Conservation (phyloP, 23 tunicate genomes). For the Oikopleura albicans region DNA sequence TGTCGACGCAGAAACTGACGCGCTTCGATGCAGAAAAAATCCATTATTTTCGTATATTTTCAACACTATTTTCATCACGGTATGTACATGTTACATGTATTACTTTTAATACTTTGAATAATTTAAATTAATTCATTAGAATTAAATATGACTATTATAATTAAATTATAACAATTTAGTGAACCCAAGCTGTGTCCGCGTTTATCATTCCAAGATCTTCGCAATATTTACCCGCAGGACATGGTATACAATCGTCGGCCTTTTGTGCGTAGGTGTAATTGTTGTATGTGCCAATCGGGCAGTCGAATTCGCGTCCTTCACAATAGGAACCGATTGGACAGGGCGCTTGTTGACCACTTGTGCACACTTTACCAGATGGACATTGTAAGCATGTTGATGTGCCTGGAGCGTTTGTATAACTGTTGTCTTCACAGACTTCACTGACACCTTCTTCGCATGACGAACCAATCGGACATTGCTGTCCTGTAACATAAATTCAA, state of each 20-base stretch:
- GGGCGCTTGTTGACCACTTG: constrained; percentile 24
- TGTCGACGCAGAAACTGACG: too few relatives aligned
- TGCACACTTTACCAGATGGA: constrained; percentile 41
- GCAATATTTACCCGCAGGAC: constrained; percentile 59
- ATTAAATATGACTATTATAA: too few relatives aligned
- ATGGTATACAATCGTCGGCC: constrained; percentile 26
- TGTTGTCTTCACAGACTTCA: not conserved
- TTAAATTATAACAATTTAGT: too few relatives aligned
- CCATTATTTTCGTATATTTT: too few relatives aligned
- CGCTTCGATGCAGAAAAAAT: too few relatives aligned
- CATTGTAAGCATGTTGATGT: constrained; percentile 25
- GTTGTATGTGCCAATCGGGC: constrained; percentile 48
- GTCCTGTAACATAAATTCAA: too few relatives aligned
- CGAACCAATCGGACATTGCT: constrained; percentile 49
- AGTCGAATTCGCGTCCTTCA: constrained; percentile 20
- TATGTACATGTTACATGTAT: too few relatives aligned
- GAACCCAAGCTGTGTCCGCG: too few relatives aligned
- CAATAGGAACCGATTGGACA: constrained; percentile 62
- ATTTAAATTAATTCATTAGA: too few relatives aligned
- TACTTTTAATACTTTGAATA: too few relatives aligned
- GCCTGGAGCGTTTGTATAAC: not conserved
- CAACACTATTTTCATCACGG: too few relatives aligned
- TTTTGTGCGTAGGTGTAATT: constrained; percentile 37
- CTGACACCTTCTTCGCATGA: constrained; percentile 49
- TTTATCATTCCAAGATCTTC: constrained; percentile 36